Base-by-base conservation (phyloP, 2,113 vertebrate species). In the Geococcyx californianus region DNA sequence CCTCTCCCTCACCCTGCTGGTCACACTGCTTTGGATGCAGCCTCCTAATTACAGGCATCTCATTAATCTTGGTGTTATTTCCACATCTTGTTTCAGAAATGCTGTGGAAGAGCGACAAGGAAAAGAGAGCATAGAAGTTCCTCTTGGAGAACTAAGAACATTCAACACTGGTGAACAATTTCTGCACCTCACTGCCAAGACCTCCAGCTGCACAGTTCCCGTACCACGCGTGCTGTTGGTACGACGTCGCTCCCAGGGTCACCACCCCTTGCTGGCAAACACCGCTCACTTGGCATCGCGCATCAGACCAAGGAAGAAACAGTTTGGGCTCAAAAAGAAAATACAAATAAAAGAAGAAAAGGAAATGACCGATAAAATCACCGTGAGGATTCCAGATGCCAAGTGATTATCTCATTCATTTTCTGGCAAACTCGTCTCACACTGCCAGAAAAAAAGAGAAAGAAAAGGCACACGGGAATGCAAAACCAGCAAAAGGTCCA, bases 171-270 rank as follows among this genome's bases (percentile, higher is more conserved):
- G 12, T 14, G 14, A 66, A 15, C 38, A 31, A 29, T 45, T 34
- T 15, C 45, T 9, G n/a, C 3, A 0, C 11, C 36, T 45, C 4
- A 1, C 16, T 82, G 55, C 25, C 1, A 1, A 33, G 60, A 38
- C 13, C 17, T 7, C 2, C 7, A 23, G 23, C 18, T 3, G 2
- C n/a, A 7, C 17, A 18, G 49, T 23, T 54, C 19, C 33, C 3
- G 0, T 3, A 3, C 23, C 36, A 10, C 6, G 3, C 0, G 10
- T 11, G 36, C 52, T 13, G 9, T 9, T 3, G 3, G 25, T 31
- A 45, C 1, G 2, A 13, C 42, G 2, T 19, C 3, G 2, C 16
- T 47, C 23, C 34, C 23, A 6, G 21, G 9, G 34, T 51, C n/a
- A 34, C 28, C 3, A 1, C 21, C 28, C 14, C 23, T 11, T 16